These are phyloP conservation scores for Archilochus colubris DNA, from an alignment of 2,113 vertebrate genomes.

Conservation along the genomic window DNA sequence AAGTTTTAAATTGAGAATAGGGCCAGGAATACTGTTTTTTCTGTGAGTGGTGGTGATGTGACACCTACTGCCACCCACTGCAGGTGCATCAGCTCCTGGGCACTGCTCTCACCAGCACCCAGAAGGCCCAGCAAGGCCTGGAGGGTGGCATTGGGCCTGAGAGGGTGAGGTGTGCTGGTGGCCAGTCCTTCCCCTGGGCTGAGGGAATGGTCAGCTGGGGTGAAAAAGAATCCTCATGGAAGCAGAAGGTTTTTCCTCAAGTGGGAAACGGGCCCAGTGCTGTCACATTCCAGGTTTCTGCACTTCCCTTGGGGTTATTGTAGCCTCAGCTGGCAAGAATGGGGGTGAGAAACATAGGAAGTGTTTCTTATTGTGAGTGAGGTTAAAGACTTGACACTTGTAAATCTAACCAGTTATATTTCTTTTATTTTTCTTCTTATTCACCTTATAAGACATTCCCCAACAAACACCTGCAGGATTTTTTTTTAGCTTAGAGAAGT, in stretches of 20 bases:
- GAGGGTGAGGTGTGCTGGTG: not conserved
- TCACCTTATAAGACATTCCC: not conserved
- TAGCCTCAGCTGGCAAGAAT: not conserved
- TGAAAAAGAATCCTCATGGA: not conserved
- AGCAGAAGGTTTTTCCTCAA: not conserved
- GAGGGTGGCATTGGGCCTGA: not conserved
- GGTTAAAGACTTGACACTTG: not conserved
- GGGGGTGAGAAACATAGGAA: not conserved
- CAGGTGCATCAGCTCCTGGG: no score
- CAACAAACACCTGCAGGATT: fast-evolving
- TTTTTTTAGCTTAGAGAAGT: not conserved
- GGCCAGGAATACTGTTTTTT: not conserved
- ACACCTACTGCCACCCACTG: no score
- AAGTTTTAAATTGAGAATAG: not conserved
- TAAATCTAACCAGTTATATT: not conserved
- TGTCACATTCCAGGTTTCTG: not conserved
- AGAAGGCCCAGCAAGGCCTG: fast-evolving
- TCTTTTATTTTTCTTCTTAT: not conserved
- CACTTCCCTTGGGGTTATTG: not conserved
- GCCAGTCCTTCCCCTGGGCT: not conserved
- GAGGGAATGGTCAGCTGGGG: not conserved
- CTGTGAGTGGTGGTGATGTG: not conserved
- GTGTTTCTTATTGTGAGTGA: not conserved
- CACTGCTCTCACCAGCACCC: not conserved
- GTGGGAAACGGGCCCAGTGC: fast-evolving